Evolutionary conservation across 2,113 vertebrate species (phyloP).

Genomic region (Ictidomys tridecemlineatus): DNA sequence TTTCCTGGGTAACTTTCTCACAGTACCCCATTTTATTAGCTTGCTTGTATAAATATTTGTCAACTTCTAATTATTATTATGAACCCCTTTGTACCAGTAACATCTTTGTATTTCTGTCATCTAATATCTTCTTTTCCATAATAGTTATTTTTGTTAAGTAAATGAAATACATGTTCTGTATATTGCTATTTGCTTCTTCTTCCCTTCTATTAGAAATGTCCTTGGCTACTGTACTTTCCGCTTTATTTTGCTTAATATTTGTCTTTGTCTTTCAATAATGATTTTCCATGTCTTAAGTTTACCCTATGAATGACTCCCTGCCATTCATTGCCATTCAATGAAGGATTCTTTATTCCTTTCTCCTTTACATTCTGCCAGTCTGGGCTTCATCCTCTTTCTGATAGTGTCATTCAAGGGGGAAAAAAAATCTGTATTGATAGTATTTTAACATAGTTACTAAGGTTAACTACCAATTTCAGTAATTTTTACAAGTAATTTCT

Average conservation of each 20-base stretch:
- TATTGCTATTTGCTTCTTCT: neutral
- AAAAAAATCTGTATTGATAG: neutral
- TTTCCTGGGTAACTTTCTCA: constrained; percentile 21
- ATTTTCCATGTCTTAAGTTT: constrained; percentile 49
- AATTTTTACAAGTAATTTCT: constrained; percentile 43
- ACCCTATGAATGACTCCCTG: neutral
- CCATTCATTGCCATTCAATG: neutral
- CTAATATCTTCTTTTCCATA: neutral
- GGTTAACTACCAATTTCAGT: constrained; percentile 35
- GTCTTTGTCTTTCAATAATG: neutral
- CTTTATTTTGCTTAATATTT: neutral
- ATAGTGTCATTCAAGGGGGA: neutral
- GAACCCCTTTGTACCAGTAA: neutral
- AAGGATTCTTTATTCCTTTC: constrained; percentile 22
- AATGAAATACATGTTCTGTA: constrained; percentile 46
- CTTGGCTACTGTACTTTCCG: neutral
- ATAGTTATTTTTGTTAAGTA: constrained; percentile 7
- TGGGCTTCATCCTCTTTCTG: constrained; percentile 34
- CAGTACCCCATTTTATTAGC: constrained; percentile 29
- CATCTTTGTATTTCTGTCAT: neutral
- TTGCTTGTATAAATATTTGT: constrained; percentile 38
- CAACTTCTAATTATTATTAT: neutral
- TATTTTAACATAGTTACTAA: constrained; percentile 33
- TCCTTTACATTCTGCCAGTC: neutral
- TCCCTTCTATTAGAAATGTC: neutral